A percentile compares a stretch with the other conserved stretches of the same genome.
These are phyloP conservation scores for Orthosia cruda DNA, from an alignment of 2,888 invertebrate species.

Conservation along the genomic window DNA sequence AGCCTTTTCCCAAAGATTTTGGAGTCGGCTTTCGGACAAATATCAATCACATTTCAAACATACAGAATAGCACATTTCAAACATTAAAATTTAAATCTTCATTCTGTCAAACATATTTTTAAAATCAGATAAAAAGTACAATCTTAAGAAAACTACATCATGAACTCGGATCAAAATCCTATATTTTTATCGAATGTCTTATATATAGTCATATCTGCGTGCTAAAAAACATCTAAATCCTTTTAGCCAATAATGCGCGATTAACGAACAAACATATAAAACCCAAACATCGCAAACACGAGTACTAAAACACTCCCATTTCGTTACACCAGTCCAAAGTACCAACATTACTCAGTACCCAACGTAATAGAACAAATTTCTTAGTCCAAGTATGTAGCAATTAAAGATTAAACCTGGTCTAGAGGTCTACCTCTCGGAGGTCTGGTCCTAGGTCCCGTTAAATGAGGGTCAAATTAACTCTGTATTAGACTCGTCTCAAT, in stretches of 20 bases:
- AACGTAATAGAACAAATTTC: slow-evolving; percentile 42
- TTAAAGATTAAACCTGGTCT: slow-evolving; percentile 67
- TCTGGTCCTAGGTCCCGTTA: slow-evolving; percentile 73
- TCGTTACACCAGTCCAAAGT: slow-evolving; percentile 31
- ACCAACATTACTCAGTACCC: slow-evolving; percentile 11
- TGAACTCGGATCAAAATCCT: too few species aligned
- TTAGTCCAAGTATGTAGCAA: slow-evolving; percentile 57
- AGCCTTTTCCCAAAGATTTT: too few species aligned
- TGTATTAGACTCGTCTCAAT: slow-evolving; percentile 85
- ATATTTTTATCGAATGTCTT: background rate
- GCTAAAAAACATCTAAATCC: background rate
- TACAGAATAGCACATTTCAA: too few species aligned
- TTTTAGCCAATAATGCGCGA: background rate
- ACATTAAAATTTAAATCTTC: too few species aligned
- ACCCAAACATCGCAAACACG: background rate
- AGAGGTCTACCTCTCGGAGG: slow-evolving; percentile 47
- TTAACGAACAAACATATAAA: background rate
- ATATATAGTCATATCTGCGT: background rate
- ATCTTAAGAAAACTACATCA: too few species aligned
- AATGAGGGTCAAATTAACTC: slow-evolving; percentile 73
- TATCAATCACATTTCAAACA: too few species aligned
- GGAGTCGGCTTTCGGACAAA: too few species aligned
- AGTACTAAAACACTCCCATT: background rate
- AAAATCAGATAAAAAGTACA: too few species aligned
- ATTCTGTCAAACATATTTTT: too few species aligned